Conservation (phyloP, 2,797 vertebrate genomes). For the Gymnothorax javanicus region DNA sequence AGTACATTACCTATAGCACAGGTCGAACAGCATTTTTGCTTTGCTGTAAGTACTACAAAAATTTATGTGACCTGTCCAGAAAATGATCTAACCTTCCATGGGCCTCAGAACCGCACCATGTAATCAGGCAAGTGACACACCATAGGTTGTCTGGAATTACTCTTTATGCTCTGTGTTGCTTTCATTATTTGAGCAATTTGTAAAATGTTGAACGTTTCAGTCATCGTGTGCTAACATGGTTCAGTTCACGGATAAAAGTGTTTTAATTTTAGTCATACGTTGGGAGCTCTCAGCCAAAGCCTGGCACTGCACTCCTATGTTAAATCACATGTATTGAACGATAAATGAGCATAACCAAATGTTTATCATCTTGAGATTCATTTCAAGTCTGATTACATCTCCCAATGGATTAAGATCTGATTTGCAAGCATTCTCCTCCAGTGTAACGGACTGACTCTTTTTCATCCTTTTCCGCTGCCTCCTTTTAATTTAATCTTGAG, state of each 20-base stretch:
- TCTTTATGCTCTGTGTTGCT: neutral
- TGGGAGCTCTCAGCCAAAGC: neutral
- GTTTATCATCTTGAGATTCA: neutral
- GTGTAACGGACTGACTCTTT: neutral
- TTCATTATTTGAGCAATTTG: neutral
- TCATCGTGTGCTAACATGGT: neutral
- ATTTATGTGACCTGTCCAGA: neutral
- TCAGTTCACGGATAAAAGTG: neutral
- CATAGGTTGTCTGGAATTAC: neutral
- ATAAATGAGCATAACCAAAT: neutral
- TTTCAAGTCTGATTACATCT: constrained; percentile 1
- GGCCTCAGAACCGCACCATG: neutral
- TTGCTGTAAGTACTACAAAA: neutral
- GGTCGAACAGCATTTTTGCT: neutral
- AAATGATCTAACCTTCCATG: neutral
- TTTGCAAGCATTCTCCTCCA: neutral
- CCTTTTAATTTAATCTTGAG: constrained; percentile 3
- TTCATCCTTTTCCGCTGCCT: neutral
- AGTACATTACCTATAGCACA: neutral
- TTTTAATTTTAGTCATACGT: neutral
- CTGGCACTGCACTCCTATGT: neutral
- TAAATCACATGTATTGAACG: neutral
- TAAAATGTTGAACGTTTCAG: neutral
- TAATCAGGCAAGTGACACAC: neutral
- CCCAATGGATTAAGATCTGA: constrained; percentile 1